Base-by-base conservation (phyloP, 2,113 vertebrate genomes). In the Hydropotes inermis region DNA sequence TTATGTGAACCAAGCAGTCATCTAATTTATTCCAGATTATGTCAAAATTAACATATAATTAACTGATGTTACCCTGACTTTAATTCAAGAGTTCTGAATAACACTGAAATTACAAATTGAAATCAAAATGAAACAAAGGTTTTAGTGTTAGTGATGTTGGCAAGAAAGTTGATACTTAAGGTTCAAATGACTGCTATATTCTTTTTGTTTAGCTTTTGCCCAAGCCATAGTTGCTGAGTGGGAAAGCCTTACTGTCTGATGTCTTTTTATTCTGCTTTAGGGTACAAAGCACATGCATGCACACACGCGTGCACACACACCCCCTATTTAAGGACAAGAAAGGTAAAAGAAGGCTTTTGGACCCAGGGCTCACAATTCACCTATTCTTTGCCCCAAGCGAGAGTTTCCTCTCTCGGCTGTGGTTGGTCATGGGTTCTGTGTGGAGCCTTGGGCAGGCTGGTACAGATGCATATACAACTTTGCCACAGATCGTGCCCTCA, bases 11-110 rank as follows among this genome's bases (percentile, higher is more conserved):
- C 88, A 96, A 92, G 78, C 43, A 96, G 91, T 98, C 91, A 89
- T 96, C 78, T 98, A 97, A 97, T 98, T 98, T 94, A 97, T 95
- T 97, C 94, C 97, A 97, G 93, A 97, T 94, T 96, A 97, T 91
- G 70, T 83, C 82, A 94, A 95, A 98, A 98, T 97, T 96, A 98
- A 89, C 89, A 90, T 97, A 93, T 97, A 97, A 97, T 98, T 97
- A 97, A 89, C 94, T 36, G 70, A 85, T 89, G 67, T 91, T 96
- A 88, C 61, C 78, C 64, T 95, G 76, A 95, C 78, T 97, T 97
- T 97, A 96, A 97, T 97, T 95, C 82, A 93, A 39, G 94, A 97
- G 74, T 23, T 83, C 78, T 64, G 82, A 87, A 89, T 91, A 93
- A 95, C 97, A 93, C 55, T 94, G 58, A 96, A 97, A 70, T 92